Evolutionary conservation across 2,797 vertebrate species (phyloP).

Genomic region (Fringilla coelebs): DNA sequence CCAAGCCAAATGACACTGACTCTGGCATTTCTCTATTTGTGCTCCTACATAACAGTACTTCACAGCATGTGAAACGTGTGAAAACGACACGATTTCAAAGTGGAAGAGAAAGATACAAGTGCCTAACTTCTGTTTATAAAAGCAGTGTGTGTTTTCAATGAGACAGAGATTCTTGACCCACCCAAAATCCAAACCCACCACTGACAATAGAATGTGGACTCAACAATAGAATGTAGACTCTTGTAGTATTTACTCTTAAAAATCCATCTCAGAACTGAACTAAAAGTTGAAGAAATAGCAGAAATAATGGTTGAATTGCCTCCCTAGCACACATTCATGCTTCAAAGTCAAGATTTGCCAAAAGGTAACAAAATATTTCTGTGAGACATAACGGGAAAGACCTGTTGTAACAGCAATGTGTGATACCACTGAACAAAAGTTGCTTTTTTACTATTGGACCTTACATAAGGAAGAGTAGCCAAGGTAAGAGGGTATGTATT

Average conservation of each 20-base stretch:
- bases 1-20: background rate
- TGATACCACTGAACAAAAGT: background rate
- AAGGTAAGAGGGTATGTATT: background rate
- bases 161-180: background rate
- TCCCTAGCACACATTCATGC: background rate
- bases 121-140: background rate
- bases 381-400: background rate
- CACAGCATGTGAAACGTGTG: background rate
- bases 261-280: background rate
- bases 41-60: background rate
- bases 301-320: background rate
- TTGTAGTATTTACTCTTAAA: background rate
- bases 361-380: background rate
- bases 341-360: background rate
- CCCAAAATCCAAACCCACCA: background rate
- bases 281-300: background rate
- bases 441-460: background rate
- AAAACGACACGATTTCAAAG: background rate
- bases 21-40: background rate
- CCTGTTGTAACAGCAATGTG: background rate
- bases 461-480: background rate
- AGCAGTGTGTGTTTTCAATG: background rate
- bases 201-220: accelerated
- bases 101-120: background rate
- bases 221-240: background rate